These are phyloP conservation scores for Stenopsyche tienmushanensis DNA, from an alignment of 1,140 invertebrate species.

Conservation along the genomic window DNA sequence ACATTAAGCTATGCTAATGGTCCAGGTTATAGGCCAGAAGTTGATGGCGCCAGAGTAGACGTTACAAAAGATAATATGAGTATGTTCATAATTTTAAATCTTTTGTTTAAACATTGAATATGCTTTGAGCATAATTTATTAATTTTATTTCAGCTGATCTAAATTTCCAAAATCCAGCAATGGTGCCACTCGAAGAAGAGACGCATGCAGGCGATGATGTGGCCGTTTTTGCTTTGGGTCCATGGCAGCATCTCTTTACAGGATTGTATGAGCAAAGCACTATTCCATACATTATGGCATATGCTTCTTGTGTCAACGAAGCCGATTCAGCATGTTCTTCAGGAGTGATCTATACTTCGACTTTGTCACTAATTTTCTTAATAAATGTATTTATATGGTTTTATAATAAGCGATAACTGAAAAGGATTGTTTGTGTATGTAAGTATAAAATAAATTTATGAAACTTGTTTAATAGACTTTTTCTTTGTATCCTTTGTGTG, in stretches of 20 bases:
- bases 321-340: too few species aligned
- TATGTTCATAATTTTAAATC: constrained; percentile 57
- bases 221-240: constrained; percentile 60
- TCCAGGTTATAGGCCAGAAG: constrained; percentile 56
- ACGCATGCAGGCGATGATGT: constrained; percentile 67
- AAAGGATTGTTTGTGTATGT: too few species aligned
- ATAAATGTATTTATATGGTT: too few species aligned
- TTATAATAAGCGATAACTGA: too few species aligned
- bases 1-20: constrained; percentile 78
- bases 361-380: too few species aligned
- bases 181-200: constrained; percentile 52
- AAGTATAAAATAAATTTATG: too few species aligned
- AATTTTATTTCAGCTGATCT: constrained; percentile 36
- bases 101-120: neutral
- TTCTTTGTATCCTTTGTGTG: too few species aligned
- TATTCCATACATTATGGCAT: constrained; percentile 72
- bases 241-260: constrained; percentile 62
- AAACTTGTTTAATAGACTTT: constrained; percentile 76
- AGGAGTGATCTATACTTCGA: too few species aligned
- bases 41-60: constrained; percentile 29
- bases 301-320: constrained; percentile 59
- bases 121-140: neutral
- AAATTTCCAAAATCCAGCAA: constrained; percentile 53
- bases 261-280: constrained; percentile 79
- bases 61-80: constrained; percentile 31